Evolutionary conservation across 2,888 invertebrate genomes (phyloP).

Genomic region (Muscina levida): DNA sequence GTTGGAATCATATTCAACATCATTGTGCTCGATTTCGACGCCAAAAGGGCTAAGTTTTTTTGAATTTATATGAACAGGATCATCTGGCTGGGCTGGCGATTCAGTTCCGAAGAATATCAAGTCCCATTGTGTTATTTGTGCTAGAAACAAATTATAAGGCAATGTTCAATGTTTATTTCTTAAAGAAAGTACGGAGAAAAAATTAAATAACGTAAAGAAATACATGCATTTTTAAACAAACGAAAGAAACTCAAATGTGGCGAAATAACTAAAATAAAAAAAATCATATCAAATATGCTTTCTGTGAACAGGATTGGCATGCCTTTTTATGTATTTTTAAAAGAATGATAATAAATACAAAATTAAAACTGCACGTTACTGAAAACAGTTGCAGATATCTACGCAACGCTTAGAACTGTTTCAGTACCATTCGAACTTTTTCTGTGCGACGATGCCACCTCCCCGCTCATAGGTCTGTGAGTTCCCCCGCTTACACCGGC

Average conservation of each 20-base stretch:
- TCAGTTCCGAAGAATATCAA: conserved; percentile 91
- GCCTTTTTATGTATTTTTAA: conserved; percentile 4
- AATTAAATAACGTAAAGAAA: not conserved
- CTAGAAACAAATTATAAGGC: conserved; percentile 71
- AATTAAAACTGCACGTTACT: not conserved
- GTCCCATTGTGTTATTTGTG: conserved; percentile 88
- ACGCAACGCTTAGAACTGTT: conserved; percentile 14
- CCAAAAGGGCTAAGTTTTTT: conserved; percentile 74
- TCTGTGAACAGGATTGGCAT: not conserved
- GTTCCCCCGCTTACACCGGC: conserved; percentile 66
- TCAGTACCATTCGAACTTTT: conserved; percentile 71
- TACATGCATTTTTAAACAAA: not conserved
- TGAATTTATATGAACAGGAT: conserved; percentile 74
- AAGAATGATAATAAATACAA: conserved; percentile 16
- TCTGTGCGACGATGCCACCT: conserved; percentile 65
- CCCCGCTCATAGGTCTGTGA: conserved; percentile 62
- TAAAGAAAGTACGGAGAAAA: not conserved
- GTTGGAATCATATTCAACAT: conserved; percentile 82
- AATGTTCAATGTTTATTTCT: not conserved
- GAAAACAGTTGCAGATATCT: conserved; percentile 20
- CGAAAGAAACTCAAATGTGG: too few species aligned
- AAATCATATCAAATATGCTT: not conserved
- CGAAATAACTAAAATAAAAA: not conserved
- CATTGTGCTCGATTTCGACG: conserved; percentile 82
- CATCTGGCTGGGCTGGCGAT: conserved; percentile 82